Evolutionary conservation across 2,888 invertebrate species (phyloP), one percentile per base, ranked within the genome.

Genomic region (Ephialtes manifestator): DNA sequence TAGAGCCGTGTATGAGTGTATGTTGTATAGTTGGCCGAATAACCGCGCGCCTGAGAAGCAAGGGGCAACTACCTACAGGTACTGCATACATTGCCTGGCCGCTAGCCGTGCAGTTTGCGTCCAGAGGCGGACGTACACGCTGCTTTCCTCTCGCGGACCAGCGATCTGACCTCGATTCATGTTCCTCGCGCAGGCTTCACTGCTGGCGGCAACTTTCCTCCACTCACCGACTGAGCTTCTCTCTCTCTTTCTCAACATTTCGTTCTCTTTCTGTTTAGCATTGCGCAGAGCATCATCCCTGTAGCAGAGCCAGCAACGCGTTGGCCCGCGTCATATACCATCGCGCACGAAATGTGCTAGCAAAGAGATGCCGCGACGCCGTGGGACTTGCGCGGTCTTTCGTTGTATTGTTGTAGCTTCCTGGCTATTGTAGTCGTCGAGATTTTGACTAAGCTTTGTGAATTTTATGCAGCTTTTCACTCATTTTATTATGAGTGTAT

Each of bases 121-220:
- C 72, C 55, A 55, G 55, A 72, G 72, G 72, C 72, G 55, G 35
- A 75, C 55, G 60, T 46, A 75, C 63, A 48, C 48, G 60, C 31
- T 63, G 35, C 60, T 63, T 63, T 63, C 60, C 60, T 75, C 74
- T 48, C 15, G 63, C 48, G 48, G 60, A 48, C 60, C 60, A 63
- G 51, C 74, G 74, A 63, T 48, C 60, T 63, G 74, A 75, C 74
- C 74, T 75, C 63, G 63, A 63, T 75, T 75, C 74, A 2, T 63
- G 63, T 35, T 75, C 60, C 46, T 75, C 63, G 46, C 60, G 60
- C 63, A 46, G 63, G 60, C 63, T 60, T 75, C 31, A 20, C 46
- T 20, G 63, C 48, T 35, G 35, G 31, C 58, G 31, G 71, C 55
- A 43, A 39, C 24, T 39, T 55, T 55, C 71, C 53, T 71, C 35